Base-by-base conservation (phyloP, 2,113 vertebrate genomes). In the Crypturellus undulatus region DNA sequence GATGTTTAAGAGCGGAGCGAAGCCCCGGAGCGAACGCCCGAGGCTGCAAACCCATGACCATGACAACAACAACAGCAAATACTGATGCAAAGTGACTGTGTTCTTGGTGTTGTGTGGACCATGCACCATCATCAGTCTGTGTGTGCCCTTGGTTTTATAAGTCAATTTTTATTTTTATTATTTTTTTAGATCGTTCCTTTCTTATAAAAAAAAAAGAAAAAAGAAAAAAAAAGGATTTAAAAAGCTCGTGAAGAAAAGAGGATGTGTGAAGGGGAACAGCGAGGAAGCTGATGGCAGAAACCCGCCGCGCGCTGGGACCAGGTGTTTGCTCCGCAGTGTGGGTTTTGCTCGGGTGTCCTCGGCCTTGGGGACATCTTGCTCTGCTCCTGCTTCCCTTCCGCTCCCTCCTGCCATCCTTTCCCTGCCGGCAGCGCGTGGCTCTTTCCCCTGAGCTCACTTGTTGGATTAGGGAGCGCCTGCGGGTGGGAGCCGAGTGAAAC, bases 1-100 rank as follows among this genome's bases (percentile, higher is more conserved):
- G 99, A 99, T 92, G 99, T 99, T 94, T 99, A 99, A 98, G 87
- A 26, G 30, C 30, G 18, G n/a, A 40, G 3, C 70, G 64, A 88
- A 65, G 24, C 49, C 20, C 49, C 21, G 5, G 14, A 51, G 65
- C 88, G 15, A 12, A 52, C 54, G 49, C 4, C 82, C 4, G 84
- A 92, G 95, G 96, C 87, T 38, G 49, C 49, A 49, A 49, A 22
- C 49, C 49, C 49, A 47, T 21, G 49, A 49, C 49, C 49, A 49
- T 19, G 21, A 49, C 49, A 49, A 49, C 49, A 43, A 16, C 43
- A 49, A 22, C 47, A 49, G 22, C 49, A 21, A 47, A 47, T 49
- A 24, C 49, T 49, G 49, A 92, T 73, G 75, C 94, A 63, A 93
- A 95, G 93, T 96, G 97, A 96, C 97, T 87, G 78, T 96, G 85